A percentile compares a stretch with the other conserved stretches of the same genome.
These are phyloP conservation scores for Sarcoramphus papa DNA, from an alignment of 2,797 vertebrate species.

Conservation along the genomic window DNA sequence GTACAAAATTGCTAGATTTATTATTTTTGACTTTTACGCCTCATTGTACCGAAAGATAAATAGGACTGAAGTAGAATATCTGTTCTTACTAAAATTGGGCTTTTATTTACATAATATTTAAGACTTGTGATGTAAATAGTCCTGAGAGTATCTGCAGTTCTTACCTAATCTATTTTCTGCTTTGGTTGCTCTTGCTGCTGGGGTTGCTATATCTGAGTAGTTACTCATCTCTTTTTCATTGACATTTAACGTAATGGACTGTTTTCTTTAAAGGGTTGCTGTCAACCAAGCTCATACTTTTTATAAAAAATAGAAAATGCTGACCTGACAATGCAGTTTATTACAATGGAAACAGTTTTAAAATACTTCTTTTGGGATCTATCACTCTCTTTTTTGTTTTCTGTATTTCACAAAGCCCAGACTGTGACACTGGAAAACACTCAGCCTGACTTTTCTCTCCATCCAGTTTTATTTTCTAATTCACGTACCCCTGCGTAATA, in stretches of 20 bases:
- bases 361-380: background rate
- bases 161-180: background rate
- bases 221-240: background rate
- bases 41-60: background rate
- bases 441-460: background rate
- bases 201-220: background rate
- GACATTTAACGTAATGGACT: background rate
- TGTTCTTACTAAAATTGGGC: background rate
- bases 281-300: background rate
- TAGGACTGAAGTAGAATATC: background rate
- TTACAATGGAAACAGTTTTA: background rate
- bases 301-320: background rate
- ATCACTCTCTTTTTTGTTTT: background rate
- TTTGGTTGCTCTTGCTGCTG: slow-evolving; percentile 24
- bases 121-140: background rate
- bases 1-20: background rate
- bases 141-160: background rate
- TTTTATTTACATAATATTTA: background rate
- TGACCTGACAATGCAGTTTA: background rate
- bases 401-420: background rate
- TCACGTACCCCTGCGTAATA: background rate
- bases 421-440: background rate
- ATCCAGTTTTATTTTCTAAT: background rate
- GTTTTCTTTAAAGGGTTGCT: background rate
- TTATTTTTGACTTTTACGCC: background rate